Conservation (phyloP, 2,113 vertebrate species). For the Ia io region DNA sequence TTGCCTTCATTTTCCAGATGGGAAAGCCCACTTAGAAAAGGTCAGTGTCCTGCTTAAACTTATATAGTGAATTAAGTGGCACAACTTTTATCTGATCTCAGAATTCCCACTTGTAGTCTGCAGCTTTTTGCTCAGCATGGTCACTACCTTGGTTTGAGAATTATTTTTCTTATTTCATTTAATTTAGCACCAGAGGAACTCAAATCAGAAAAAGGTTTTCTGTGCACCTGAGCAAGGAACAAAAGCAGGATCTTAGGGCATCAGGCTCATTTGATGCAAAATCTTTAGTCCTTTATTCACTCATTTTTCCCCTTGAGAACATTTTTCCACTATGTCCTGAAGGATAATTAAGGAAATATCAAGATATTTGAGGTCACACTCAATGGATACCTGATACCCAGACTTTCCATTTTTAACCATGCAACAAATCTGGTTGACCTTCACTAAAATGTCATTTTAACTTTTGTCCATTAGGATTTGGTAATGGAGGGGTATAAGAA, state of each 20-base stretch:
- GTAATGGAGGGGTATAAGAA: neutral
- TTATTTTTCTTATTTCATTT: neutral
- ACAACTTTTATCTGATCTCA: neutral
- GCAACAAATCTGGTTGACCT: neutral
- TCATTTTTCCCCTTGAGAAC: neutral
- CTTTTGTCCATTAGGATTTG: constrained; percentile 11
- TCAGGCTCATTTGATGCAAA: neutral
- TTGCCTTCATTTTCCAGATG: neutral
- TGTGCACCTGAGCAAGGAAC: neutral
- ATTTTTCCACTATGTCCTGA: neutral
- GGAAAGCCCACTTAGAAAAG: neutral
- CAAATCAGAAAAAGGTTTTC: neutral
- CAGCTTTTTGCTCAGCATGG: neutral
- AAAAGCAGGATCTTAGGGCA: neutral
- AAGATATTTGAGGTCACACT: neutral
- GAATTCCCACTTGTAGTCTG: neutral
- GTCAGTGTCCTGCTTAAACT: neutral
- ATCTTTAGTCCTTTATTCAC: neutral
- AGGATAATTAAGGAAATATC: neutral
- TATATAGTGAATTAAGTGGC: neutral
- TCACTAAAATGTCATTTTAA: neutral
- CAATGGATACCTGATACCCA: neutral
- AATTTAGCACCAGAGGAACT: neutral
- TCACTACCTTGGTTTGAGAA: neutral
- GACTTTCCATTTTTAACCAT: constrained; percentile 10